These are phyloP conservation scores for Andrena chrysosceles DNA, from an alignment of 2,888 invertebrate species.

Conservation along the genomic window DNA sequence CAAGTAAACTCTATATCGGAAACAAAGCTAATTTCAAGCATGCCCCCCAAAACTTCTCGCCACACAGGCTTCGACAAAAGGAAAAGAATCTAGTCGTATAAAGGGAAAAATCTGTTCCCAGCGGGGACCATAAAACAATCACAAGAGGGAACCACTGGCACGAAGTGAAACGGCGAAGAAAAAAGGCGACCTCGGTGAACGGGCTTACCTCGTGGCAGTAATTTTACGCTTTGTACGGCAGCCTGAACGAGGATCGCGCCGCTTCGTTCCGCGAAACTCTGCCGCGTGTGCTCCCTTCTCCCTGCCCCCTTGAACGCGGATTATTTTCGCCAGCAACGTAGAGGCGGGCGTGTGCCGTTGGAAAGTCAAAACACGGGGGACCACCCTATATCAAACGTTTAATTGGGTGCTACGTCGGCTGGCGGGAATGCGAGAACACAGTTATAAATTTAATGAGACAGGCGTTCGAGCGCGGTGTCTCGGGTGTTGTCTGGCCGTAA, in stretches of 20 bases:
- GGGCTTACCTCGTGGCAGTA: slow-evolving; percentile 30
- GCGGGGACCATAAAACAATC: slow-evolving; percentile 36
- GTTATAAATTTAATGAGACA: slow-evolving; percentile 70
- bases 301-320: slow-evolving; percentile 35
- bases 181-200: slow-evolving; percentile 18
- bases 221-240: slow-evolving; percentile 52
- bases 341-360: slow-evolving; percentile 33
- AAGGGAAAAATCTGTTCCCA: neutral
- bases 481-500: slow-evolving; percentile 15
- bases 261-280: slow-evolving; percentile 51
- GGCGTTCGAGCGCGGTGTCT: slow-evolving; percentile 6
- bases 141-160: neutral
- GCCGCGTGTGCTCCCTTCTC: slow-evolving; percentile 35
- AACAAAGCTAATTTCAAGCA: neutral
- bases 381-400: slow-evolving; percentile 69
- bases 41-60: neutral
- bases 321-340: slow-evolving; percentile 61
- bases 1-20: neutral
- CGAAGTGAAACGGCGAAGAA: slow-evolving; percentile 13
- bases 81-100: neutral
- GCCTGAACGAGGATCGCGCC: slow-evolving; percentile 2
- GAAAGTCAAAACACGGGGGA: slow-evolving; percentile 65
- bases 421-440: slow-evolving; percentile 61
- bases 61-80: neutral
- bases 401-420: slow-evolving; percentile 69